These are phyloP conservation scores for Corydoras maculifer DNA, from an alignment of 2,113 vertebrate species.

Conservation along the genomic window DNA sequence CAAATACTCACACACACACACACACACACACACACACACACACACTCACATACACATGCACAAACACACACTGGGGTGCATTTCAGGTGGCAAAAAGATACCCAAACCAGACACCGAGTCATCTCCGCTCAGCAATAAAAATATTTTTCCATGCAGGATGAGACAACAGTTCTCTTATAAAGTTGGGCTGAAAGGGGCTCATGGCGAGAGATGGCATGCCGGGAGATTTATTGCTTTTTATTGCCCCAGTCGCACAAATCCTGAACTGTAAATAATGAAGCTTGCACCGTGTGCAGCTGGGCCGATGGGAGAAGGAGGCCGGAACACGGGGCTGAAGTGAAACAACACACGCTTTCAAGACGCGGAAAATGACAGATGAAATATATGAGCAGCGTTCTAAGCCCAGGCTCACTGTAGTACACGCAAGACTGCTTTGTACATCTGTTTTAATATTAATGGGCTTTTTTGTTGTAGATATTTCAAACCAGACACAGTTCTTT, in stretches of 20 bases:
- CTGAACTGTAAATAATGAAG: constrained; percentile 43
- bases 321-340: constrained; percentile 14
- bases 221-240: constrained; percentile 46
- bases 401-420: too few relatives aligned
- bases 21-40: too few relatives aligned
- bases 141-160: constrained; percentile 39
- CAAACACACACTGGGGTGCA: too few relatives aligned
- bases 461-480: too few relatives aligned
- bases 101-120: constrained; percentile 21
- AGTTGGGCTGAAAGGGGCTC: constrained; percentile 8
- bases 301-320: constrained; percentile 14
- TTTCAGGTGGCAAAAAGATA: constrained; percentile 40
- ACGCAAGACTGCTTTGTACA: too few relatives aligned
- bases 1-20: too few relatives aligned
- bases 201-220: constrained; percentile 23
- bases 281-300: constrained; percentile 32
- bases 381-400: background rate
- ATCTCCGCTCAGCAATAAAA: constrained; percentile 24
- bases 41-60: too few relatives aligned
- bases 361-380: constrained; percentile 1
- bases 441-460: too few relatives aligned
- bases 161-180: constrained; percentile 30
- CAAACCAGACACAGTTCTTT: too few relatives aligned
- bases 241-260: constrained; percentile 36
- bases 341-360: constrained; percentile 6